Conservation (phyloP, 2,888 invertebrate species). For the Papilio elwesi region DNA sequence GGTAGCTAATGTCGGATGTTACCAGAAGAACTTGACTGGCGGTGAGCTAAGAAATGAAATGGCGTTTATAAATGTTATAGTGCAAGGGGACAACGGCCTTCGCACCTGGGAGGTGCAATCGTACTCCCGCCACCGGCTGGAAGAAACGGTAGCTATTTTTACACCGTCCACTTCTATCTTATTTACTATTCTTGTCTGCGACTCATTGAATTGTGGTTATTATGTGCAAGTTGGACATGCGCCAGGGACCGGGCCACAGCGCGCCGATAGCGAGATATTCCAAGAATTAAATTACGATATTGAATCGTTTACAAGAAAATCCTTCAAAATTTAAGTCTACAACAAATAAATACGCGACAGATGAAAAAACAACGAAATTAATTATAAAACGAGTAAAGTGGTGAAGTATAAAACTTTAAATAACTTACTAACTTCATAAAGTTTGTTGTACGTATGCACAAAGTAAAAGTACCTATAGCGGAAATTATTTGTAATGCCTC, state of each 20-base stretch:
- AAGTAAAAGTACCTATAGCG: too few relatives aligned
- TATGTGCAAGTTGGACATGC: constrained; percentile 82
- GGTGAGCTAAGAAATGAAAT: neutral
- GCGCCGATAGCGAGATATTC: constrained; percentile 78
- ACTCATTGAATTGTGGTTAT: constrained; percentile 85
- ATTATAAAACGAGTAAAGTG: constrained; percentile 29
- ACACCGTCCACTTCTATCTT: constrained; percentile 80
- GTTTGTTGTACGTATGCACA: too few relatives aligned
- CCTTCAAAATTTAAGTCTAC: constrained; percentile 43
- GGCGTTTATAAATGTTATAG: constrained; percentile 13
- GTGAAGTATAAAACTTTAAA: too few relatives aligned
- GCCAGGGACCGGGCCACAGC: constrained; percentile 77
- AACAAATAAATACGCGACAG: neutral
- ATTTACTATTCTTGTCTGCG: constrained; percentile 84
- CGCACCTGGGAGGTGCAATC: constrained; percentile 81
- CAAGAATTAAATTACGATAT: constrained; percentile 69
- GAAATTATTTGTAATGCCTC: too few relatives aligned
- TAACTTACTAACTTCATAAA: too few relatives aligned
- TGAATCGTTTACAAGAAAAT: constrained; percentile 66
- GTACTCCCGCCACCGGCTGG: constrained; percentile 76
- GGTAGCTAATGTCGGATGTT: neutral
- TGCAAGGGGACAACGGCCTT: constrained; percentile 69
- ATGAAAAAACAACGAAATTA: neutral
- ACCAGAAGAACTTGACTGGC: too few relatives aligned
- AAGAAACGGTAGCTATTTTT: constrained; percentile 81